These are phyloP conservation scores for Amphimallon solstitiale DNA, from an alignment of 2,888 invertebrate genomes.

Conservation along the genomic window DNA sequence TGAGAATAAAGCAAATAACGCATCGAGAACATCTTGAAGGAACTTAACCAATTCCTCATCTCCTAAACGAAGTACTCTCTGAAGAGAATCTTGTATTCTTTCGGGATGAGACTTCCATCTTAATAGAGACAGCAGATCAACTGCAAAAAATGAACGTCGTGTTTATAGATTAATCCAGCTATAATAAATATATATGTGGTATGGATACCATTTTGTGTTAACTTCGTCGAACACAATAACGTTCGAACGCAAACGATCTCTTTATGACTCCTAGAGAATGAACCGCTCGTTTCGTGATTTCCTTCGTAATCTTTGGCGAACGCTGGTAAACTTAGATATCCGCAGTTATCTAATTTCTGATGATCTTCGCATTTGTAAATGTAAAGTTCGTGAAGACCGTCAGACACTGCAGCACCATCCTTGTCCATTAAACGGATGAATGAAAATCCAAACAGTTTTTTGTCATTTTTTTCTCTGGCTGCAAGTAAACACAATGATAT, in stretches of 20 bases:
- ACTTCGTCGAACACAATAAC: constrained; percentile 92
- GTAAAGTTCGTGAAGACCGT: constrained; percentile 88
- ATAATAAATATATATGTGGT: background rate
- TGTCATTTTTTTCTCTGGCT: constrained; percentile 90
- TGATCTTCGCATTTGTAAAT: constrained; percentile 94
- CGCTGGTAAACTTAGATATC: constrained; percentile 74
- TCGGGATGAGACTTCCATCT: constrained; percentile 94
- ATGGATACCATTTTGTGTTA: constrained; percentile 87
- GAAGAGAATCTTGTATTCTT: constrained; percentile 85
- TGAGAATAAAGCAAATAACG: constrained; percentile 91
- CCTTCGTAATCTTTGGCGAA: constrained; percentile 73
- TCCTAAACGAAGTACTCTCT: constrained; percentile 82
- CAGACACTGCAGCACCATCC: constrained; percentile 88
- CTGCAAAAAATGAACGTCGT: constrained; percentile 60
- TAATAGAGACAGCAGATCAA: constrained; percentile 86
- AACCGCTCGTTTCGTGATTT: constrained; percentile 65
- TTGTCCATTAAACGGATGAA: constrained; percentile 91
- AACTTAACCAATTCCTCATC: constrained; percentile 95
- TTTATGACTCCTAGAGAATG: constrained; percentile 83
- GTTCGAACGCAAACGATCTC: constrained; percentile 86
- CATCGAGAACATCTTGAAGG: constrained; percentile 92
- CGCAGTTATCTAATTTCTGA: constrained; percentile 72
- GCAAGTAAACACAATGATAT: constrained; percentile 61
- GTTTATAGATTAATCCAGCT: too few species aligned
- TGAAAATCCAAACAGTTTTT: constrained; percentile 91